phyloP scores from a whole-genome alignment of 2,888 invertebrate genomes.

The Amphipyra tragopoginis region DNA sequence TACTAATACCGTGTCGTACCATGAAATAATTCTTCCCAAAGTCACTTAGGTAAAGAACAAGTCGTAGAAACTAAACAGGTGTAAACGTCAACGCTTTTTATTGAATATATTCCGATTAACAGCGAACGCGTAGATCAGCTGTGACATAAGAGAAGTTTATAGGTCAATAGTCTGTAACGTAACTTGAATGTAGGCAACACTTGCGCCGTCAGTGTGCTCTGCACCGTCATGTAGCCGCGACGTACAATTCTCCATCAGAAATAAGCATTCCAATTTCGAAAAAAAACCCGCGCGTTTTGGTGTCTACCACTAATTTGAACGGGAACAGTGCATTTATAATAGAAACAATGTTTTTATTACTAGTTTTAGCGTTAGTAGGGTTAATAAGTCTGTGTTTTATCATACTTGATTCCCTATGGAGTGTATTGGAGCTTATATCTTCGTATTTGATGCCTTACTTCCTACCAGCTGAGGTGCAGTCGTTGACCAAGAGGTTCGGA shows the following conservation, averaged over 20 bases:
- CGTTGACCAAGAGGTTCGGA: constrained; percentile 92
- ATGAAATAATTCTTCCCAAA: no score
- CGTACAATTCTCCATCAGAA: constrained; percentile 46
- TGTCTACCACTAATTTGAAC: background rate
- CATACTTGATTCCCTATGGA: constrained; percentile 91
- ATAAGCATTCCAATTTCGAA: constrained; percentile 32
- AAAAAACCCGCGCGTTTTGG: constrained; percentile 40
- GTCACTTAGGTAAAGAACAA: no score
- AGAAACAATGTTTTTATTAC: constrained; percentile 60
- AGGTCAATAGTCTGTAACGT: constrained; percentile 58
- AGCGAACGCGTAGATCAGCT: constrained; percentile 43
- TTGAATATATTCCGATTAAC: constrained; percentile 11
- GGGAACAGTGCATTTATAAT: constrained; percentile 35
- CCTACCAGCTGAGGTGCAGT: constrained; percentile 90
- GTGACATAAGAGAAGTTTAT: constrained; percentile 65
- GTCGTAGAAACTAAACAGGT: no score
- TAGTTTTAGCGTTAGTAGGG: constrained; percentile 86
- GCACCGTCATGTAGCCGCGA: constrained; percentile 58
- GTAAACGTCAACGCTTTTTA: background rate
- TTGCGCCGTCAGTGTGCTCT: constrained; percentile 59
- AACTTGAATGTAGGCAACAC: constrained; percentile 55
- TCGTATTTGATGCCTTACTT: constrained; percentile 92
- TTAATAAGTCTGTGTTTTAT: constrained; percentile 83
- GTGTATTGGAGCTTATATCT: constrained; percentile 89
- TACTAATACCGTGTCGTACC: no score